phyloP scores from a whole-genome alignment of 2,888 invertebrate species.

The Eugnorisma glareosa region DNA sequence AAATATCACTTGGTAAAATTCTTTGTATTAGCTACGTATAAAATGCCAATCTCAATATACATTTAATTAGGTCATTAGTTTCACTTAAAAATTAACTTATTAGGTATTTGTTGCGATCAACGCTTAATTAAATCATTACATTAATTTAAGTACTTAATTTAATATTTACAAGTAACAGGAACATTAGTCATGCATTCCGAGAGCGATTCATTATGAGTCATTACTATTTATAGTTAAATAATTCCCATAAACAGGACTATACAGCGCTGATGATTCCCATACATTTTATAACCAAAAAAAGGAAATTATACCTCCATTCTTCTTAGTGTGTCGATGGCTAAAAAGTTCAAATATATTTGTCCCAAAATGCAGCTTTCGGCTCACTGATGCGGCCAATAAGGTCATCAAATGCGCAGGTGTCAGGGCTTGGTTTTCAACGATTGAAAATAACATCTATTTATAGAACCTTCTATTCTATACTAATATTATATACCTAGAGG shows the following conservation, averaged over 20 bases:
- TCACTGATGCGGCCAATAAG: neutral
- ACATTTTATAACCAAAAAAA: neutral
- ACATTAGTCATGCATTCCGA: slow-evolving; percentile 49
- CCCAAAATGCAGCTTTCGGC: neutral
- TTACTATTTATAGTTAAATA: neutral
- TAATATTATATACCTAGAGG: too few species aligned
- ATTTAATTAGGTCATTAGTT: slow-evolving; percentile 49
- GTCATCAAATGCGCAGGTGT: neutral
- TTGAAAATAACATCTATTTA: neutral
- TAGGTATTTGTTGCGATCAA: slow-evolving; percentile 48
- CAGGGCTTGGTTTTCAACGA: neutral
- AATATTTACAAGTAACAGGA: slow-evolving; percentile 65
- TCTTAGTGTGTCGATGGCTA: neutral
- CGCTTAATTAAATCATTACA: slow-evolving; percentile 35
- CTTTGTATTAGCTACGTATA: slow-evolving; percentile 50
- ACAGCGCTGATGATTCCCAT: neutral
- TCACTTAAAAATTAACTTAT: slow-evolving; percentile 43
- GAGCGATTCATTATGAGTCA: slow-evolving; percentile 51
- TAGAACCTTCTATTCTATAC: slow-evolving; percentile 1
- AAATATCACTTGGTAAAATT: slow-evolving; percentile 67
- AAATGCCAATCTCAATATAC: slow-evolving; percentile 60
- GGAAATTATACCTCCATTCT: neutral
- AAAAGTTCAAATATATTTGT: neutral
- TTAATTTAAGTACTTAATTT: slow-evolving; percentile 48
- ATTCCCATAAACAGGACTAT: neutral